Percentiles rank a stretch among this genome's conserved stretches.
Evolutionary conservation across 1,140 invertebrate genomes (phyloP).

Genomic region (Holcopasites calliopsidis): DNA sequence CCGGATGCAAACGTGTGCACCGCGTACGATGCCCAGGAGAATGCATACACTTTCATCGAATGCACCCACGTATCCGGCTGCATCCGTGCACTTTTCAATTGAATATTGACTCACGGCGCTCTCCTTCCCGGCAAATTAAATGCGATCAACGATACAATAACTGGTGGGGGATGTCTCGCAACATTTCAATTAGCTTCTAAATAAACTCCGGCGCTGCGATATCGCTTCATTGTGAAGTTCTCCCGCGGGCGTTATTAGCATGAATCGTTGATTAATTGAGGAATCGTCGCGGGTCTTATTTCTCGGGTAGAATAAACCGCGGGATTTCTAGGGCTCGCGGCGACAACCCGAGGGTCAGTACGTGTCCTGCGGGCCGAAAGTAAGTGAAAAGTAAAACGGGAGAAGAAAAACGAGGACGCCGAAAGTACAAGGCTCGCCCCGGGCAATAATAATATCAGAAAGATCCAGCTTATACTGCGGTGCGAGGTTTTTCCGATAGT

Average conservation of each 20-base stretch:
- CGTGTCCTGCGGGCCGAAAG: slow-evolving; percentile 48
- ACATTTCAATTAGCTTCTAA: neutral
- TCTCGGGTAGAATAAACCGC: slow-evolving; percentile 5
- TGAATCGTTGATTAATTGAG: slow-evolving; percentile 27
- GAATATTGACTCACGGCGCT: neutral
- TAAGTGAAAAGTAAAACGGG: slow-evolving; percentile 59
- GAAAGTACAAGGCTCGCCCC: slow-evolving; percentile 55
- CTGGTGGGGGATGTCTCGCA: no score
- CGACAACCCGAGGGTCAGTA: slow-evolving; percentile 5
- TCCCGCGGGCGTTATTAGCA: neutral
- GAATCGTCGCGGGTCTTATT: slow-evolving; percentile 2
- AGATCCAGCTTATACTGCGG: slow-evolving; percentile 62
- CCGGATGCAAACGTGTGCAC: slow-evolving; percentile 9
- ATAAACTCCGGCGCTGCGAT: neutral
- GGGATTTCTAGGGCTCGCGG: neutral
- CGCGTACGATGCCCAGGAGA: slow-evolving; percentile 22
- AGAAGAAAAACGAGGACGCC: slow-evolving; percentile 59
- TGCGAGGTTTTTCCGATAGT: slow-evolving; percentile 71
- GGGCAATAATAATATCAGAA: slow-evolving; percentile 68
- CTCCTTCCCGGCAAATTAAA: slow-evolving; percentile 16
- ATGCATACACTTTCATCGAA: slow-evolving; percentile 16
- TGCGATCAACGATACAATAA: no score
- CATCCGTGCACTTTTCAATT: no score
- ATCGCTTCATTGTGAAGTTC: neutral
- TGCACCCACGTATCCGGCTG: no score